Conservation (phyloP, 2,888 invertebrate genomes). For the Platypus cylindrus region DNA sequence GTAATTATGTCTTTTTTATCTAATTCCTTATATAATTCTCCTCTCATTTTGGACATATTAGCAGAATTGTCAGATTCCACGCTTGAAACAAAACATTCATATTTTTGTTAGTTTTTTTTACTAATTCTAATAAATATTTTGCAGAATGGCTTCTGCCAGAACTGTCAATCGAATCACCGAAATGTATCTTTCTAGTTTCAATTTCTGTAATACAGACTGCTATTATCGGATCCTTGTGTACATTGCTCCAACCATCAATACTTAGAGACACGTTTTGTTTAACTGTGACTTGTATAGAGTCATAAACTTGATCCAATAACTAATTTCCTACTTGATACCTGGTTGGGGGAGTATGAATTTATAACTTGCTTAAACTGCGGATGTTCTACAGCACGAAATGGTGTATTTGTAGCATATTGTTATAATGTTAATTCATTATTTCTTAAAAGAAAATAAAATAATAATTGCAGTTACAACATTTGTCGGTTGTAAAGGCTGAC, state of each 20-base stretch:
- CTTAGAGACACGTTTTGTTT: neutral
- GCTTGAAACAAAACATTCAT: slow-evolving; percentile 5
- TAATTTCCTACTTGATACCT: neutral
- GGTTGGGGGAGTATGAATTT: slow-evolving; percentile 1
- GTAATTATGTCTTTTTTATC: neutral
- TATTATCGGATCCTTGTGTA: slow-evolving; percentile 1
- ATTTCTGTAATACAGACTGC: neutral
- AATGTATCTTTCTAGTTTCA: neutral
- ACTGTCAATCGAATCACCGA: slow-evolving; percentile 1
- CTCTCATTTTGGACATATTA: slow-evolving; percentile 7
- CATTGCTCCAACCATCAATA: slow-evolving; percentile 3
- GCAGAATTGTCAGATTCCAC: slow-evolving; percentile 7
- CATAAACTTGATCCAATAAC: slow-evolving; percentile 1
- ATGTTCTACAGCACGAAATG: slow-evolving; percentile 2
- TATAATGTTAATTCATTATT: too few species aligned
- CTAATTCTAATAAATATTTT: slow-evolving; percentile 1
- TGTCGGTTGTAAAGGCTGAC: too few species aligned
- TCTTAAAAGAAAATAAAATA: too few species aligned
- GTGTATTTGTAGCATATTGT: slow-evolving; percentile 1
- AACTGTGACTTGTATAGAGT: neutral
- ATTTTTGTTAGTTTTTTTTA: neutral
- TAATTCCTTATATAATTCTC: too few species aligned
- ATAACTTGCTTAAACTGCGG: neutral
- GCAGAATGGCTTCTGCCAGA: neutral
- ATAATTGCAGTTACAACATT: too few species aligned